phyloP scores from a whole-genome alignment of 2,888 invertebrate species.

The Ypsolopha sequella region DNA sequence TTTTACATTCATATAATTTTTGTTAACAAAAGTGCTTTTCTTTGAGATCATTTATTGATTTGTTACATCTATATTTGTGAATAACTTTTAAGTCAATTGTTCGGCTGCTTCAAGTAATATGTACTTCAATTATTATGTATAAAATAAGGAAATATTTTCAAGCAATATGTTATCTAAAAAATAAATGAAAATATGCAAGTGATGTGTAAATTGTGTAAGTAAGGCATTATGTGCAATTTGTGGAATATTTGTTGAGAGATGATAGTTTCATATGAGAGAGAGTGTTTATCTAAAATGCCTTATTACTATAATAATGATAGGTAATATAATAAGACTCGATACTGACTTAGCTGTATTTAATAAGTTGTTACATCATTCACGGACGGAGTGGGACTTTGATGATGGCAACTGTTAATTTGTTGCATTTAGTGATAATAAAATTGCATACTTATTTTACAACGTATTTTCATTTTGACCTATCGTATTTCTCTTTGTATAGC shows the following conservation, averaged over 20 bases:
- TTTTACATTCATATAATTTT: too few relatives aligned
- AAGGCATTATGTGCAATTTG: conserved; percentile 46
- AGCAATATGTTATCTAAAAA: conserved; percentile 43
- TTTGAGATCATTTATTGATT: background rate
- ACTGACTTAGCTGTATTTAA: conserved; percentile 60
- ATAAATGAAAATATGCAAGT: conserved; percentile 37
- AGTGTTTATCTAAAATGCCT: conserved; percentile 68
- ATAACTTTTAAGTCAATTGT: background rate
- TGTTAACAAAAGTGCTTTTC: too few relatives aligned
- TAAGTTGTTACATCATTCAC: conserved; percentile 51
- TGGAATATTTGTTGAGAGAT: conserved; percentile 48
- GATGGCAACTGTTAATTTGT: conserved; percentile 61
- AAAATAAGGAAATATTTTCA: conserved; percentile 8
- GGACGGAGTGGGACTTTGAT: conserved; percentile 35
- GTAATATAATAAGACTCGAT: conserved; percentile 64
- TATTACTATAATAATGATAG: conserved; percentile 46
- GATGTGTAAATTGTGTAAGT: conserved; percentile 15
- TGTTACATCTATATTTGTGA: background rate
- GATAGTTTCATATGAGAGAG: conserved; percentile 67
- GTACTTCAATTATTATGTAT: background rate
- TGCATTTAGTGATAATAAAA: conserved; percentile 69
- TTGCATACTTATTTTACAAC: conserved; percentile 64
- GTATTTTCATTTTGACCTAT: conserved; percentile 24
- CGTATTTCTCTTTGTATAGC: too few relatives aligned
- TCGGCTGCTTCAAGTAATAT: background rate